Percentiles rank a stretch among this genome's conserved stretches.
These are phyloP conservation scores for Tenthredo scrophulariae DNA, from an alignment of 2,888 invertebrate species.

Conservation along the genomic window DNA sequence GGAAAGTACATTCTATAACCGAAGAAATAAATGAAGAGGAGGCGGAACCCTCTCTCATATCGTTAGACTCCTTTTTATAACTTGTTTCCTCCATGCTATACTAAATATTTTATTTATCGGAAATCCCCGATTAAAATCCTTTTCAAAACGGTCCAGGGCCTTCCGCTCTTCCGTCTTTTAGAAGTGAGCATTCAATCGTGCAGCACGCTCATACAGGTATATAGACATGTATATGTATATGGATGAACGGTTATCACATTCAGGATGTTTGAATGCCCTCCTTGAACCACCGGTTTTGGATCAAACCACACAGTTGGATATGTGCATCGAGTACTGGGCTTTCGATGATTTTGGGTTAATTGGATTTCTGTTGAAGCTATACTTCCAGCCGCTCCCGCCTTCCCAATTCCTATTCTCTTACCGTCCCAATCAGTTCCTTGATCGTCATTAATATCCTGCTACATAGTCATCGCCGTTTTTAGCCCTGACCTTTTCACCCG, in stretches of 20 bases:
- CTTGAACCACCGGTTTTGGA: neutral
- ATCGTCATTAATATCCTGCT: neutral
- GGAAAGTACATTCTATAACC: neutral
- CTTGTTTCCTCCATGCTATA: neutral
- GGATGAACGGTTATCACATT: neutral
- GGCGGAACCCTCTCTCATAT: neutral
- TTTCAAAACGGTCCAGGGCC: neutral
- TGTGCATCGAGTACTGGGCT: neutral
- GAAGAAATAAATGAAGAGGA: neutral
- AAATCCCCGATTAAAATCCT: neutral
- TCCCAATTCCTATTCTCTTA: neutral
- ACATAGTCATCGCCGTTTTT: neutral
- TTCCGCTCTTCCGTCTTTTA: neutral
- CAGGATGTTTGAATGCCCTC: constrained; percentile 15
- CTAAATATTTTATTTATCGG: neutral
- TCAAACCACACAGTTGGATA: constrained; percentile 3
- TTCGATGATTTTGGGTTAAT: constrained; percentile 63
- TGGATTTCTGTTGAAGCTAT: constrained; percentile 61
- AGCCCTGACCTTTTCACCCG: neutral
- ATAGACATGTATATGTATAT: neutral
- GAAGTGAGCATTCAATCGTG: neutral
- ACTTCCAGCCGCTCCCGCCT: neutral
- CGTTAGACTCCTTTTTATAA: neutral
- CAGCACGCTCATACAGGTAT: too few species aligned
- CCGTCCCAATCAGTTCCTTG: neutral